These are phyloP conservation scores for Aythya baeri DNA, from an alignment of 2,113 vertebrate species.

Conservation along the genomic window DNA sequence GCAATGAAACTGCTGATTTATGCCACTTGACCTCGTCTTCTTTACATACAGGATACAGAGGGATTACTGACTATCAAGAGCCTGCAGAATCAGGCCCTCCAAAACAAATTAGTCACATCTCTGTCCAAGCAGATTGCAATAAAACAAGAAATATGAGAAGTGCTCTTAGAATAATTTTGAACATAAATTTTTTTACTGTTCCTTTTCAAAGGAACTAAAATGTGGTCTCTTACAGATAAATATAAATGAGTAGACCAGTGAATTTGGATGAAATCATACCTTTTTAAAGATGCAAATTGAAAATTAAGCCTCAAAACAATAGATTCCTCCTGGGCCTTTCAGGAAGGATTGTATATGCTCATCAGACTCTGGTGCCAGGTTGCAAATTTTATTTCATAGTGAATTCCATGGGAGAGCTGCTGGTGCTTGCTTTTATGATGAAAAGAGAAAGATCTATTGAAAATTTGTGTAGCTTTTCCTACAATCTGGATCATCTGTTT, in stretches of 20 bases:
- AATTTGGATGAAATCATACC: slow-evolving; percentile 69
- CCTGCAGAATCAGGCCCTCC: slow-evolving; percentile 58
- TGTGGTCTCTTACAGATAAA: slow-evolving; percentile 72
- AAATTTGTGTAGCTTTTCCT: neutral
- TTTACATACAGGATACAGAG: slow-evolving; percentile 22
- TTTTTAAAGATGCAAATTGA: slow-evolving; percentile 75
- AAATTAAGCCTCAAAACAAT: slow-evolving; percentile 69
- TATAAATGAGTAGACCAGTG: slow-evolving; percentile 57
- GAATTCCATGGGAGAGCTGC: slow-evolving; percentile 55
- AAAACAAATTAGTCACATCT: slow-evolving; percentile 53
- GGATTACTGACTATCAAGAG: slow-evolving; percentile 30
- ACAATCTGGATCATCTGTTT: slow-evolving; percentile 5
- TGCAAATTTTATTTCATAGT: slow-evolving; percentile 7
- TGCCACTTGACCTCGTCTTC: slow-evolving; percentile 42
- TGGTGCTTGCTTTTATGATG: slow-evolving; percentile 25
- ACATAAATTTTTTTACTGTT: slow-evolving; percentile 8
- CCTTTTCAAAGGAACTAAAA: slow-evolving; percentile 51
- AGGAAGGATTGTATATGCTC: slow-evolving; percentile 25
- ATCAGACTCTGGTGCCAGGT: slow-evolving; percentile 6
- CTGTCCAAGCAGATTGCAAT: slow-evolving; percentile 24
- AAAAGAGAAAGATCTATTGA: slow-evolving; percentile 38
- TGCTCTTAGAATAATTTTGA: slow-evolving; percentile 22
- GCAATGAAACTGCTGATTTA: neutral
- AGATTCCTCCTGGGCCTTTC: slow-evolving; percentile 38
- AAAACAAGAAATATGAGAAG: slow-evolving; percentile 16